phyloP scores from a whole-genome alignment of 1,140 invertebrate species.

The Drosophila setifemur region DNA sequence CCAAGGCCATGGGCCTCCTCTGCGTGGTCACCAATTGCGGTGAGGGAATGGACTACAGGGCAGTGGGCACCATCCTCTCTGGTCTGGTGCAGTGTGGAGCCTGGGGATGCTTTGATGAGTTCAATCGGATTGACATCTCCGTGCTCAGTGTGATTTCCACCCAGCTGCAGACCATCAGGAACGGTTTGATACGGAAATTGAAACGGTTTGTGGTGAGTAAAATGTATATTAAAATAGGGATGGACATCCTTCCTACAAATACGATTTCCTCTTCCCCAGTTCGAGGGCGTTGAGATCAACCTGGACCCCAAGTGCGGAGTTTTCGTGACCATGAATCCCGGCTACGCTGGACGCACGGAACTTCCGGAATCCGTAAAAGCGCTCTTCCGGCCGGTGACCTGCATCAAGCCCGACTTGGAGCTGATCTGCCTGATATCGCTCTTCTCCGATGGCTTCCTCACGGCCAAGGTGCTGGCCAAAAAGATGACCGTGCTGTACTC shows the following conservation, averaged over 20 bases:
- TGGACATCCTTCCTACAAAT: too few species aligned
- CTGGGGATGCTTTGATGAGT: conserved; percentile 96
- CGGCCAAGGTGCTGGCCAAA: conserved; percentile 93
- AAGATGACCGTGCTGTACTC: conserved; percentile 96
- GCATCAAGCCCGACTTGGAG: conserved; percentile 94
- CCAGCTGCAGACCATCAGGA: conserved; percentile 93
- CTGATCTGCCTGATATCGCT: conserved; percentile 95
- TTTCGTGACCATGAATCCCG: conserved; percentile 97
- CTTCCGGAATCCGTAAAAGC: conserved; percentile 95
- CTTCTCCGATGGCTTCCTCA: conserved; percentile 94
- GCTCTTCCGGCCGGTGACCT: conserved; percentile 94
- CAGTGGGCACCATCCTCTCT: conserved; percentile 92
- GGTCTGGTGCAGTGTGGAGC: conserved; percentile 90
- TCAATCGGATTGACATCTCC: conserved; percentile 94
- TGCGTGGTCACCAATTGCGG: conserved; percentile 96
- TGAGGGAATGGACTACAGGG: conserved; percentile 94
- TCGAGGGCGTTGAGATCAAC: conserved; percentile 92
- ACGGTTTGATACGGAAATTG: conserved; percentile 89
- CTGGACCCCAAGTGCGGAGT: conserved; percentile 93
- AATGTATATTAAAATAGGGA: not conserved
- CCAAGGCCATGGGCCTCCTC: conserved; percentile 92
- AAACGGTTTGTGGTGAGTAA: conserved; percentile 87
- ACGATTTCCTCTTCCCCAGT: conserved; percentile 83
- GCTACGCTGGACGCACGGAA: conserved; percentile 94
- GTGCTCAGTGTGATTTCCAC: conserved; percentile 96